These are phyloP conservation scores for Pygoscelis adeliae DNA, from an alignment of 2,113 vertebrate species.

Conservation along the genomic window DNA sequence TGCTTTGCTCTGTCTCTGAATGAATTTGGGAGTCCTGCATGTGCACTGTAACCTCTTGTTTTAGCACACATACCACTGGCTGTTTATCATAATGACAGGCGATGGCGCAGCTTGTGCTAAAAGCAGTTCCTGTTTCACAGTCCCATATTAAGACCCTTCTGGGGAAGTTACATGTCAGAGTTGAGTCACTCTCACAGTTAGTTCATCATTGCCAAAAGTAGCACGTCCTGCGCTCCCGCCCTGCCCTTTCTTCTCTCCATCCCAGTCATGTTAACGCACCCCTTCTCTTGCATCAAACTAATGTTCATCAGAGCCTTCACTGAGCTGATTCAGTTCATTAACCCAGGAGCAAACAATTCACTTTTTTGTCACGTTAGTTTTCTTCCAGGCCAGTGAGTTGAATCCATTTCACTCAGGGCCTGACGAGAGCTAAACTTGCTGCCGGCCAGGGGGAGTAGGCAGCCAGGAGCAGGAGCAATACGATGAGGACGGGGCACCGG, in stretches of 20 bases:
- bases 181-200: background rate
- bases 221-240: background rate
- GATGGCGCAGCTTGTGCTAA: background rate
- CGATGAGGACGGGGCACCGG: background rate
- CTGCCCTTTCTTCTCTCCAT: background rate
- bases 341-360: constrained; percentile 33
- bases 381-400: constrained; percentile 13
- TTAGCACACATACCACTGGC: background rate
- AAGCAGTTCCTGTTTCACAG: background rate
- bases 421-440: rapidly evolving
- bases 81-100: background rate
- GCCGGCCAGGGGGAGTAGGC: rapidly evolving
- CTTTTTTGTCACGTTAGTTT: constrained; percentile 42
- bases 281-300: background rate
- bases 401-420: background rate
- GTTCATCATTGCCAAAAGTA: background rate
- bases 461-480: background rate
- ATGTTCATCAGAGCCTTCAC: constrained; percentile 34
- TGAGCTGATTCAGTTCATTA: constrained; percentile 39
- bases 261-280: background rate
- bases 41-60: background rate
- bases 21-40: background rate
- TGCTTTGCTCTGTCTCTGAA: background rate
- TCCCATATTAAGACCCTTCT: background rate
- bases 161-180: background rate